Conservation (phyloP, 1,140 invertebrate species). For the Phocides pigmalion region DNA sequence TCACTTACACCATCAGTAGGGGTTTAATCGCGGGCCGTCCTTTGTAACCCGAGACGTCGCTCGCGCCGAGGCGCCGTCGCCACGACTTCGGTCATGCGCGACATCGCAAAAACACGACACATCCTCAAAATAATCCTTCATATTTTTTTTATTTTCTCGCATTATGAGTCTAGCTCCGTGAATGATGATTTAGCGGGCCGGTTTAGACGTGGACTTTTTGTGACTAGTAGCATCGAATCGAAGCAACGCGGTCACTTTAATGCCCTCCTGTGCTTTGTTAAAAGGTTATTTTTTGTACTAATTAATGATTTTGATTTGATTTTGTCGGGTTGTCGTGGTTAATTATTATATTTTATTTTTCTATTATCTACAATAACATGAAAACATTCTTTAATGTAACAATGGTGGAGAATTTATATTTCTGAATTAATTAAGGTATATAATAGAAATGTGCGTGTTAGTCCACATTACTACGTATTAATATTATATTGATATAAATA, state of each 20-base stretch:
- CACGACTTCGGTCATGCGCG: slow-evolving; percentile 53
- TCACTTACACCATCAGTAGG: slow-evolving; percentile 35
- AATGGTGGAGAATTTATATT: no score
- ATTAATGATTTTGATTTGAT: no score
- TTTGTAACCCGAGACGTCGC: slow-evolving; percentile 58
- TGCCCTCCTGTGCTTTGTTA: no score
- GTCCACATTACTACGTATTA: no score
- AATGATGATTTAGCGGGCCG: slow-evolving; percentile 48
- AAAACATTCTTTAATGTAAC: no score
- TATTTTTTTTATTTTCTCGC: slow-evolving; percentile 44
- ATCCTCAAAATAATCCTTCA: slow-evolving; percentile 62
- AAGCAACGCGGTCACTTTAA: slow-evolving; percentile 2
- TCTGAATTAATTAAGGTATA: no score
- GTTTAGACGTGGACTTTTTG: slow-evolving; percentile 35
- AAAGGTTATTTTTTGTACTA: no score
- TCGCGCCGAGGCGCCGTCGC: slow-evolving; percentile 56
- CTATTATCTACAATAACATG: no score
- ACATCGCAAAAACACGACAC: slow-evolving; percentile 61
- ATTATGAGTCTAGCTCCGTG: slow-evolving; percentile 45
- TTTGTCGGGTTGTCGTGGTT: no score
- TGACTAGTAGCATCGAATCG: background rate
- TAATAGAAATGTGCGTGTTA: no score
- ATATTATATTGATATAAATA: no score
- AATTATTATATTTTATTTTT: no score
- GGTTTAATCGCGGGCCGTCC: slow-evolving; percentile 35